These are phyloP conservation scores for Hypomecis atomaria DNA, from an alignment of 2,888 invertebrate genomes.

Conservation along the genomic window DNA sequence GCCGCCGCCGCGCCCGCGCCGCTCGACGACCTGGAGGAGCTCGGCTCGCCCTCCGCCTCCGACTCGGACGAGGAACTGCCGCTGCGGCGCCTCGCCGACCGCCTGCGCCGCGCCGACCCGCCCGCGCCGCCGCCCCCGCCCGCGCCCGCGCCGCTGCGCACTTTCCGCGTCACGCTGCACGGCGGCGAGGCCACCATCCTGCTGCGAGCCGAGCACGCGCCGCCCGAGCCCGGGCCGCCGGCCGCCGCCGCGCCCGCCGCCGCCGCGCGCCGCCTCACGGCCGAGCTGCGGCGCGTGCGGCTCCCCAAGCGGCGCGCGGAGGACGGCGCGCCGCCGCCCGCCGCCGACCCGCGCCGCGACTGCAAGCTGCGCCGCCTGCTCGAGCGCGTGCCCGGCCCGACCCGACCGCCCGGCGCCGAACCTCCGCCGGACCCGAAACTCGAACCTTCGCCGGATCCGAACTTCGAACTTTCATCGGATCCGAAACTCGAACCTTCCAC, in stretches of 20 bases:
- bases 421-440: conserved; percentile 3
- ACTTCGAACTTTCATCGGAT: background rate
- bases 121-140: conserved; percentile 1
- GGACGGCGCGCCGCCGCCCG: conserved; percentile 35
- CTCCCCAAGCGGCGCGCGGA: conserved; percentile 41
- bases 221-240: conserved; percentile 41
- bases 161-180: conserved; percentile 43
- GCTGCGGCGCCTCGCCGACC: conserved; percentile 62
- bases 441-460: conserved; percentile 24
- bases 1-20: conserved; percentile 40
- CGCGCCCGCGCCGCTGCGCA: conserved; percentile 13
- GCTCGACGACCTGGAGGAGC: conserved; percentile 40
- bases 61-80: conserved; percentile 69
- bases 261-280: conserved; percentile 37
- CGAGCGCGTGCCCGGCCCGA: conserved; percentile 41
- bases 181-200: conserved; percentile 69
- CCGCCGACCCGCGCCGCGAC: conserved; percentile 40
- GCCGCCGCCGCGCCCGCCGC: conserved; percentile 28
- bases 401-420: background rate
- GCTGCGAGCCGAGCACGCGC: conserved; percentile 68
- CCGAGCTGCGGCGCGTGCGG: conserved; percentile 50
- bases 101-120: conserved; percentile 49
- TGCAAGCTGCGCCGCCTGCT: conserved; percentile 55
- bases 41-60: conserved; percentile 54
- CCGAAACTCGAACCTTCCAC: conserved; percentile 7